Base-by-base conservation (phyloP, 2,888 invertebrate genomes). In the Ennomos quercinarius region DNA sequence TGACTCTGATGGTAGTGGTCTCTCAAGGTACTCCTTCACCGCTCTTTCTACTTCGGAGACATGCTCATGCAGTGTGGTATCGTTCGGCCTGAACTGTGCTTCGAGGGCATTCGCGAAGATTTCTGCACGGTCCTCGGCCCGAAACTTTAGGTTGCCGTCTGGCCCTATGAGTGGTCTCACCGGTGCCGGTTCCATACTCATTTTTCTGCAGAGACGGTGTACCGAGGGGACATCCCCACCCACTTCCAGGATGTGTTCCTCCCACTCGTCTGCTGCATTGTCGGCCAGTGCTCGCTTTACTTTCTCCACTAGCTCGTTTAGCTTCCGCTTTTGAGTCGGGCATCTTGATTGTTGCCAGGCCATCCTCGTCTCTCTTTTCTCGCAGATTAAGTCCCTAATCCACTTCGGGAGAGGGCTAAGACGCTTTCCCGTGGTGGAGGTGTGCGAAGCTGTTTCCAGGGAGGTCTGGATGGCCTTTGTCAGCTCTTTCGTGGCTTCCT, bases 281-380 rank as follows among this genome's bases (percentile, higher is more conserved):
- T 46, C 17, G 1, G 36, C 13, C 5, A 46, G 36, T 1, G 41
- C 47, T 9, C n/a, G 10, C 27, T 27, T 47, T 1, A 54, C n/a
- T 0, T 12, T 5, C 8, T 47, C 47, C 10, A 54, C 17, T 10
- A 54, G 13, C 0, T 17, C 42, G 35, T 54, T 54, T 5, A 54
- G n/a, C 10, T 41, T 40, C 10, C 11, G 13, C 12, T 37, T 47
- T n/a, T 42, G 9, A 4, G 37, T 10, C 11, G 54, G 54, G 47
- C 54, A 54, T 17, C 54, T 38, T 8, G 54, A 17, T 10, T 41
- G 12, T 13, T 54, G 54, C 54, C 54, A 47, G 2, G 42, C 46
- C 10, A 42, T 35, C 36, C 41, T 40, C 1, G 11, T 43, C 12
- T 55, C 55, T 17, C 47, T 36, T 34, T 55, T 55, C 10, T 47